Evolutionary conservation across 35 echinoderm and acorn worm species (phyloP).

Genomic region (Anneissia japonica): DNA sequence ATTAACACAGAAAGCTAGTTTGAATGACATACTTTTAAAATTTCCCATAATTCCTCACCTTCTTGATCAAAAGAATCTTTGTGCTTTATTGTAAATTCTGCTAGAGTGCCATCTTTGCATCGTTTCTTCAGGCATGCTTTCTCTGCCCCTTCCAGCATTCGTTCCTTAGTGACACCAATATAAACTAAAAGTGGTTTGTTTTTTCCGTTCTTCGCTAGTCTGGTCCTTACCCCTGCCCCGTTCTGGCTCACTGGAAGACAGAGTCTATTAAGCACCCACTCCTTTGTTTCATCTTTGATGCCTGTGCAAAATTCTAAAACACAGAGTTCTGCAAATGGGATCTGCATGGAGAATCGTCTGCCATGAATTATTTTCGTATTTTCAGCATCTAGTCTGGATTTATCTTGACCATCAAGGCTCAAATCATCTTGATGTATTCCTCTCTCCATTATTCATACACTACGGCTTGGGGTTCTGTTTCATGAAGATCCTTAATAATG

Average conservation of each 20-base stretch:
- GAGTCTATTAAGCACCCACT: conserved; percentile 2
- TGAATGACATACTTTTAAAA: not conserved
- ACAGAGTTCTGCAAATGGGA: not conserved
- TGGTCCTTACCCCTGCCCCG: not conserved
- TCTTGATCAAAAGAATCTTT: conserved; percentile 73
- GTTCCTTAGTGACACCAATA: conserved; percentile 51
- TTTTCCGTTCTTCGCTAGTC: not conserved
- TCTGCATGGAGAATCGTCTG: not conserved
- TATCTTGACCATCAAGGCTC: too few relatives aligned
- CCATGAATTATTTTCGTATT: not conserved
- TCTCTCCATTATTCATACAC: too few relatives aligned
- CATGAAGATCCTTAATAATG: too few relatives aligned
- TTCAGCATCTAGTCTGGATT: too few relatives aligned
- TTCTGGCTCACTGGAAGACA: too few relatives aligned
- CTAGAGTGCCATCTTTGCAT: conserved; percentile 80
- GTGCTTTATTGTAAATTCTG: conserved; percentile 65
- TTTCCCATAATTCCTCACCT: conserved; percentile 47
- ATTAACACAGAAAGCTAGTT: not conserved
- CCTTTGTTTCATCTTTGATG: not conserved
- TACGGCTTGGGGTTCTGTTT: too few relatives aligned
- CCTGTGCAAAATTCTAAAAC: not conserved
- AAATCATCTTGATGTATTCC: too few relatives aligned
- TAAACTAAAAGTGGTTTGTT: conserved; percentile 35
- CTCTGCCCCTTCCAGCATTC: conserved; percentile 87
- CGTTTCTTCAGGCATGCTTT: conserved; percentile 71